Percentiles rank a stretch among this genome's conserved stretches.
Conservation (phyloP, 2,113 vertebrate species). For the Phylloscopus whistleri region DNA sequence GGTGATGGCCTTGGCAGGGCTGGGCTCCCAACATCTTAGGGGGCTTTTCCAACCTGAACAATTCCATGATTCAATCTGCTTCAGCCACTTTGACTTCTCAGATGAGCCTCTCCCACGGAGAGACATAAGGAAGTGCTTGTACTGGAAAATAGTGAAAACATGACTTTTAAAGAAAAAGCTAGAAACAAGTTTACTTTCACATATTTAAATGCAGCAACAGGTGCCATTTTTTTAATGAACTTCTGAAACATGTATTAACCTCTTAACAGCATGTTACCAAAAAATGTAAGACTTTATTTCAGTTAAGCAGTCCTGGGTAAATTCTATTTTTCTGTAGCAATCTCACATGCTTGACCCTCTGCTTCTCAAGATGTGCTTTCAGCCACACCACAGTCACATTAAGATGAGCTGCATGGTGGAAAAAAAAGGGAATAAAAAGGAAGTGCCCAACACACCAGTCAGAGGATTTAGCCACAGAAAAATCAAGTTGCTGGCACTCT, state of each 20-base stretch:
- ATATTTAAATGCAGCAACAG: background rate
- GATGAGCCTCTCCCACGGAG: background rate
- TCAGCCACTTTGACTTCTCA: accelerated
- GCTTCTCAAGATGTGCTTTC: background rate
- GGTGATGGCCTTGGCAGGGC: background rate
- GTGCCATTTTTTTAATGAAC: background rate
- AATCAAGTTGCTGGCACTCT: background rate
- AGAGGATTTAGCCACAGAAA: background rate
- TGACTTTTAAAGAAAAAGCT: background rate
- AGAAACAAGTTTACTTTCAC: background rate
- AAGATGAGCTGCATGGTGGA: background rate
- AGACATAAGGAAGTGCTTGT: background rate
- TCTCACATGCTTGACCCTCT: background rate
- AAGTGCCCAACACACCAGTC: background rate
- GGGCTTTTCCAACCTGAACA: background rate
- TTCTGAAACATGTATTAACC: background rate
- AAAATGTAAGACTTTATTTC: background rate
- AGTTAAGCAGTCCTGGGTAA: background rate
- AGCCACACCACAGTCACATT: background rate
- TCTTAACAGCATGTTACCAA: background rate
- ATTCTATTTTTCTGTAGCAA: background rate
- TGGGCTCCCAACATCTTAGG: background rate
- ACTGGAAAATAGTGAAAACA: background rate
- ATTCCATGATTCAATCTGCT: background rate
- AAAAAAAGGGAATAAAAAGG: background rate